A percentile compares a stretch with the other conserved stretches of the same genome.
These are phyloP conservation scores for Gymnorhina tibicen DNA, from an alignment of 2,113 vertebrate species.

Conservation along the genomic window DNA sequence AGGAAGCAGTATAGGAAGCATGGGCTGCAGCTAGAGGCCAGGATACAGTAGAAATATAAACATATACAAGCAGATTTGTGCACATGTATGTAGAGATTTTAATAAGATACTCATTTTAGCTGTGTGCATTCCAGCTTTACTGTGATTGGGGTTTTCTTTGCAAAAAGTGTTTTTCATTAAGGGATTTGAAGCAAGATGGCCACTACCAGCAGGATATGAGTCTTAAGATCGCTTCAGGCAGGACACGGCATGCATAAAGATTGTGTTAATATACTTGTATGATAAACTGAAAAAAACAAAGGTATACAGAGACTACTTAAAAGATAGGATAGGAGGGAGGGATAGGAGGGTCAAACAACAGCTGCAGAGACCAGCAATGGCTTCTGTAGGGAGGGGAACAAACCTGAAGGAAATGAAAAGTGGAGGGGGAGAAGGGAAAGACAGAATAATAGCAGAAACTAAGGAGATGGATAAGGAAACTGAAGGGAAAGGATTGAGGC, in stretches of 20 bases:
- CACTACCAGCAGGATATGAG: neutral
- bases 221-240: neutral
- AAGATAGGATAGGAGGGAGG: neutral
- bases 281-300: neutral
- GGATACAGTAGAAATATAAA: neutral
- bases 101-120: neutral
- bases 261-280: neutral
- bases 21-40: neutral
- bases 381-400: neutral
- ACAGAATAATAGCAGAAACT: neutral
- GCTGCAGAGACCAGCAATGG: neutral
- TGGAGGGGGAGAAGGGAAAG: neutral
- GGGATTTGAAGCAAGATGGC: neutral
- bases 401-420: neutral
- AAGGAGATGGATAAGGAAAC: neutral
- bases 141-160: neutral
- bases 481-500: neutral
- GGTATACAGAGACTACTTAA: neutral
- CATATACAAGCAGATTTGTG: neutral
- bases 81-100: neutral
- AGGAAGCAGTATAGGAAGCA: neutral
- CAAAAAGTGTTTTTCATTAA: neutral
- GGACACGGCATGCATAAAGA: neutral
- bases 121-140: neutral
- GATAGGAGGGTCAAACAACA: neutral